Conservation (phyloP, 2,888 invertebrate genomes). For the Pristionchus maxplancki region DNA sequence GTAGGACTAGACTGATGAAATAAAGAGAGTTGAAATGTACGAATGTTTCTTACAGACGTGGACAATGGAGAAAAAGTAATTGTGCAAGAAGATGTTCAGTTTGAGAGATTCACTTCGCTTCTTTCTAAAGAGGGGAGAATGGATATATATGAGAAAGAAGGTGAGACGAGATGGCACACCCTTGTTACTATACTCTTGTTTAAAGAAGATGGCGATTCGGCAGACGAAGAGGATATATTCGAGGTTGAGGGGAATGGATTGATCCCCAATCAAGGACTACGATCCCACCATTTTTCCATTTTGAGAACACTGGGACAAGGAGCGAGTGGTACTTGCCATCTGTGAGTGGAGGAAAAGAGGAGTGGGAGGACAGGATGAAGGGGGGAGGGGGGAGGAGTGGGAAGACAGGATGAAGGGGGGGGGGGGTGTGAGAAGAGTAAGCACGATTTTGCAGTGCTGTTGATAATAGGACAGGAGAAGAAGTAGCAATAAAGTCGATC, state of each 20-base stretch:
- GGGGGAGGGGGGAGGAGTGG: background rate
- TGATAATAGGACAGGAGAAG: background rate
- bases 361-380: background rate
- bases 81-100: background rate
- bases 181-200: no score
- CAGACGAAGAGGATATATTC: background rate
- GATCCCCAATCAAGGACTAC: background rate
- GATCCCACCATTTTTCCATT: background rate
- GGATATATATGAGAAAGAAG: background rate
- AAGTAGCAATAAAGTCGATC: background rate
- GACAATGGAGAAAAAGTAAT: background rate
- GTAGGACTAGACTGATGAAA: no score
- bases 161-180: no score
- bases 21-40: background rate
- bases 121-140: background rate
- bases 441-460: background rate
- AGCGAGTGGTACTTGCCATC: slow-evolving; percentile 32
- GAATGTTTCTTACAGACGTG: background rate
- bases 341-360: background rate
- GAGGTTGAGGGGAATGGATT: background rate
- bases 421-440: background rate
- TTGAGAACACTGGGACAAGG: background rate
- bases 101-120: background rate
- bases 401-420: background rate
- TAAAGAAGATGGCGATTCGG: background rate